phyloP scores from a whole-genome alignment of 1,140 invertebrate species.

The Mizuhopecten yessoensis region DNA sequence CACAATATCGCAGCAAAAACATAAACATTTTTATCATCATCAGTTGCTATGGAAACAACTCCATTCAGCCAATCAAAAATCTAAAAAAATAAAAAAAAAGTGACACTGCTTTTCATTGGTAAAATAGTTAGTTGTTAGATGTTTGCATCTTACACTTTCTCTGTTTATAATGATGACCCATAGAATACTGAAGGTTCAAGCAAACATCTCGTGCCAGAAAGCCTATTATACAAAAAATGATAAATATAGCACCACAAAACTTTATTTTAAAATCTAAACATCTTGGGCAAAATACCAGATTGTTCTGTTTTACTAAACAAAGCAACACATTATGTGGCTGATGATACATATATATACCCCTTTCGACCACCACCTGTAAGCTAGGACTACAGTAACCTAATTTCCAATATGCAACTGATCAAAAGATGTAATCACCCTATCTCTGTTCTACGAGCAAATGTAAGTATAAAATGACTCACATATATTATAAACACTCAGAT shows the following conservation, averaged over 20 bases:
- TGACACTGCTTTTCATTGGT: constrained; percentile 1
- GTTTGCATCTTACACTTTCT: neutral
- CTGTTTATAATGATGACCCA: neutral
- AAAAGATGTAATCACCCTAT: no score
- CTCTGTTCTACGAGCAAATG: no score
- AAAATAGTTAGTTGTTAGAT: neutral
- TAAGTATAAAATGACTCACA: no score
- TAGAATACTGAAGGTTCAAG: neutral
- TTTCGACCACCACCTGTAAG: neutral
- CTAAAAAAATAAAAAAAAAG: neutral
- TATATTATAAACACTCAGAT: neutral
- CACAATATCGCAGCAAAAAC: neutral
- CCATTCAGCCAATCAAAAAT: neutral
- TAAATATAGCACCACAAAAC: neutral
- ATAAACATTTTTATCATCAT: neutral
- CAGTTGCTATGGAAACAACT: neutral
- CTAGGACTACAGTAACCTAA: neutral
- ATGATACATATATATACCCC: neutral
- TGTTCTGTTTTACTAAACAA: neutral
- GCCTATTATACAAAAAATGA: neutral
- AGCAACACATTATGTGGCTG: neutral
- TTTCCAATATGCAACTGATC: no score
- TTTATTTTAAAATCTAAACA: neutral
- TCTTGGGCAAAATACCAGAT: neutral
- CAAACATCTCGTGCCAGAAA: neutral